Percentiles rank a stretch among this genome's conserved stretches.
phyloP scores from a whole-genome alignment of 2,888 invertebrate species.

The Limenitis camilla region DNA sequence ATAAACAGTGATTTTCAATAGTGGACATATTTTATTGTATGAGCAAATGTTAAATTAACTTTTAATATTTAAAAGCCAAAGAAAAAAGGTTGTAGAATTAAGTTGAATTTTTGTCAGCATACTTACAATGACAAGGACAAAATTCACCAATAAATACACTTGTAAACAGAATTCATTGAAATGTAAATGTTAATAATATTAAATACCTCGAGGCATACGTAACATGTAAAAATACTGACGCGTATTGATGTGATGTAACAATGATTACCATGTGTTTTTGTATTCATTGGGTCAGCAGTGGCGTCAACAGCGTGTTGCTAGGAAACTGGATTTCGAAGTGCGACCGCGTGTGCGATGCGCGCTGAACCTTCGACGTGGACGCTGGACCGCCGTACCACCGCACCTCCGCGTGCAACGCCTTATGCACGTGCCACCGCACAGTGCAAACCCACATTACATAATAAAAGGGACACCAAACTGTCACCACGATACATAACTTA shows the following conservation, averaged over 20 bases:
- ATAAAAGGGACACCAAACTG: slow-evolving; percentile 42
- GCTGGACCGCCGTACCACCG: too few species aligned
- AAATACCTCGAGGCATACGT: slow-evolving; percentile 26
- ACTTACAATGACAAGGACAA: slow-evolving; percentile 19
- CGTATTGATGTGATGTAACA: slow-evolving; percentile 64
- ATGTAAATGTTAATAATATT: slow-evolving; percentile 26
- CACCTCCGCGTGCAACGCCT: slow-evolving; percentile 51
- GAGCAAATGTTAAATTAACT: too few species aligned
- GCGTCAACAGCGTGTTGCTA: slow-evolving; percentile 73
- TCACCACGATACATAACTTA: slow-evolving; percentile 42
- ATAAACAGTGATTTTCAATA: too few species aligned
- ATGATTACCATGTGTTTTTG: slow-evolving; percentile 65
- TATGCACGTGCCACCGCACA: slow-evolving; percentile 53
- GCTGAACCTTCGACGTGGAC: slow-evolving; percentile 58
- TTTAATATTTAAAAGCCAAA: too few species aligned
- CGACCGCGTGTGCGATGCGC: slow-evolving; percentile 43
- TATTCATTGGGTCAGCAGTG: slow-evolving; percentile 64
- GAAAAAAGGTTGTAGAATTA: too few species aligned
- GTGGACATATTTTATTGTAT: too few species aligned
- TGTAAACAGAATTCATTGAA: slow-evolving; percentile 29
- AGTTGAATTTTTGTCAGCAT: slow-evolving; percentile 6
- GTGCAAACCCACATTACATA: slow-evolving; percentile 63
- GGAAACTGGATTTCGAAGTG: slow-evolving; percentile 57
- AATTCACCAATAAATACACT: slow-evolving; percentile 32
- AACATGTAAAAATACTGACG: slow-evolving; percentile 31